Conservation (phyloP, 2,113 vertebrate species). For the Zosterops lateralis region DNA sequence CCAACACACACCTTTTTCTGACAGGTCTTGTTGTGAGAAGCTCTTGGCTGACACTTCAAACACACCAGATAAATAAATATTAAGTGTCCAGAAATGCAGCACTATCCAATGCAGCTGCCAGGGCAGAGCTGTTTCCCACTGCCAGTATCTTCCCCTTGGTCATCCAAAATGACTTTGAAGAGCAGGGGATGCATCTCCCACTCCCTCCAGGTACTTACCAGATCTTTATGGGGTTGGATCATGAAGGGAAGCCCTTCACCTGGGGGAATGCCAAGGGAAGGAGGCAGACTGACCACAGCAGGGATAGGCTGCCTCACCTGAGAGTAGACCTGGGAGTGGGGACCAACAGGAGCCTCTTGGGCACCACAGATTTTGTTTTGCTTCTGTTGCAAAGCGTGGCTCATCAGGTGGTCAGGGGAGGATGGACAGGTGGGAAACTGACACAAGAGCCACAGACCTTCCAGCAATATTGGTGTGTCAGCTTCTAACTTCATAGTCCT, state of each 20-base stretch:
- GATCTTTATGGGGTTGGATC: background rate
- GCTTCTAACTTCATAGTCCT: background rate
- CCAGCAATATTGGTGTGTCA: fast-evolving
- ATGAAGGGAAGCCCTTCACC: background rate
- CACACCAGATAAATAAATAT: background rate
- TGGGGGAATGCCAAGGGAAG: background rate
- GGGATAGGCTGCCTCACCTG: background rate
- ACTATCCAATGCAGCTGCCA: background rate
- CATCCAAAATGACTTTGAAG: background rate
- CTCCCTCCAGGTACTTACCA: background rate
- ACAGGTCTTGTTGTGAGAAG: background rate
- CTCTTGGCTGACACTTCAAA: background rate
- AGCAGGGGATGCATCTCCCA: fast-evolving
- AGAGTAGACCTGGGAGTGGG: background rate
- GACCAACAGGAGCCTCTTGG: background rate
- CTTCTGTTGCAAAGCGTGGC: background rate
- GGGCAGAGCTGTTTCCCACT: background rate
- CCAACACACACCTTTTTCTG: background rate
- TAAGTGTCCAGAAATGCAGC: background rate
- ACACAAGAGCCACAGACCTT: background rate
- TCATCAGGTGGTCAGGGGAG: background rate
- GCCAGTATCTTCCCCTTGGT: background rate
- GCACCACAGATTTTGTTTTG: background rate
- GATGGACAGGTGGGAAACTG: background rate
- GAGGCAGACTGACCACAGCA: background rate